These are phyloP conservation scores for Antheraea yamamai DNA, from an alignment of 2,888 invertebrate genomes.

Conservation along the genomic window DNA sequence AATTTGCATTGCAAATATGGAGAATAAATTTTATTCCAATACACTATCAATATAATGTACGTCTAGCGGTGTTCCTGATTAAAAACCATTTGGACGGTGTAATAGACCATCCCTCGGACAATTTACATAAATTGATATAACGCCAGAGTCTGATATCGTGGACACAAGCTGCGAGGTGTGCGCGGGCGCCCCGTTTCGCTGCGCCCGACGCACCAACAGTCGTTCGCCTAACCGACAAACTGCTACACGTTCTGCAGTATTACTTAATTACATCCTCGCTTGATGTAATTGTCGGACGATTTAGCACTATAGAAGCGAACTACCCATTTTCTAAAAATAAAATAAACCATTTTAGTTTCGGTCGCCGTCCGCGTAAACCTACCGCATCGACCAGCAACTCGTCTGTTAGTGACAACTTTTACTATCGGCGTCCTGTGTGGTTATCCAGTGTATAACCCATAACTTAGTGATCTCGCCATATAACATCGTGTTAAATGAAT, in stretches of 20 bases:
- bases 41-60: constrained; percentile 28
- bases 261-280: constrained; percentile 74
- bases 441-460: constrained; percentile 60
- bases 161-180: constrained; percentile 53
- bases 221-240: constrained; percentile 76
- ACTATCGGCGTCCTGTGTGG: constrained; percentile 52
- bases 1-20: constrained; percentile 17
- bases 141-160: constrained; percentile 56
- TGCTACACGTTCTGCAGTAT: constrained; percentile 74
- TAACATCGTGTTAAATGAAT: constrained; percentile 37
- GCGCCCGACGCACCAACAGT: constrained; percentile 61
- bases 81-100: constrained; percentile 57
- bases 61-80: constrained; percentile 40
- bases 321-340: constrained; percentile 53
- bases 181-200: constrained; percentile 34
- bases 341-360: constrained; percentile 41
- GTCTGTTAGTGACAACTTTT: constrained; percentile 31
- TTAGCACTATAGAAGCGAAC: constrained; percentile 61
- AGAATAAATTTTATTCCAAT: constrained; percentile 32
- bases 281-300: constrained; percentile 64
- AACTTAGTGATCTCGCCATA: constrained; percentile 60
- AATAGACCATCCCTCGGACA: constrained; percentile 64
- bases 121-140: constrained; percentile 81
- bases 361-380: constrained; percentile 39
- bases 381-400: constrained; percentile 45